Conservation (phyloP, 2,113 vertebrate genomes). For the Boleophthalmus pectinirostris region DNA sequence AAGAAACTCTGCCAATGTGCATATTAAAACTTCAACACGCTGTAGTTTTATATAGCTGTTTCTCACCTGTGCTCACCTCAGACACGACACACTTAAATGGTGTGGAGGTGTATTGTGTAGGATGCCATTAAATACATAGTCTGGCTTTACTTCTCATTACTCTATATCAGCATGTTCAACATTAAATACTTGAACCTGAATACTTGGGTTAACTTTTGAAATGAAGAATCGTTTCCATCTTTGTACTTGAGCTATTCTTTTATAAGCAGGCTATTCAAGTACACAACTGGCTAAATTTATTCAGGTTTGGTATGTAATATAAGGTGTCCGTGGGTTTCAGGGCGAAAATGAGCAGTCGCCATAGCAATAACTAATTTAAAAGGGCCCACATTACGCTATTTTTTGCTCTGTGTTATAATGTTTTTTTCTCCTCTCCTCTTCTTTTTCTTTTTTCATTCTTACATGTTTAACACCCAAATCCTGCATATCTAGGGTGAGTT, state of each 20-base stretch:
- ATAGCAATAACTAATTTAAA: too few relatives aligned
- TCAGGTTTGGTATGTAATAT: too few relatives aligned
- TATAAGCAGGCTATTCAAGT: too few relatives aligned
- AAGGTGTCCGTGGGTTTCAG: too few relatives aligned
- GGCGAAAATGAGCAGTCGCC: too few relatives aligned
- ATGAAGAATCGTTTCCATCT: background rate
- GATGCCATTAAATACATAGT: background rate
- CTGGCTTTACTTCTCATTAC: background rate
- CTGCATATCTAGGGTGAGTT: too few relatives aligned
- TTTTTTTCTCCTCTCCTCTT: too few relatives aligned
- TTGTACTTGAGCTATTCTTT: background rate
- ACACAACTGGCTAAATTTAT: too few relatives aligned
- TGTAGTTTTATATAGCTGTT: background rate
- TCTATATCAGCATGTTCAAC: background rate
- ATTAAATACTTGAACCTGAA: background rate
- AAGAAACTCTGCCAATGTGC: slow-evolving; percentile 10
- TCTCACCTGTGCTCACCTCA: background rate
- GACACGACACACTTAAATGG: background rate
- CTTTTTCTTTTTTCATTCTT: too few relatives aligned
- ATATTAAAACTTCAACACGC: slow-evolving; percentile 4
- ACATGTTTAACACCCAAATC: too few relatives aligned
- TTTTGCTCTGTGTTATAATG: too few relatives aligned
- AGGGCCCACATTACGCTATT: too few relatives aligned
- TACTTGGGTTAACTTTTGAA: background rate
- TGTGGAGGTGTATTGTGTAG: background rate